Evolutionary conservation across 2,113 vertebrate genomes (phyloP), one percentile per base, ranked within the genome.

Genomic region (Suricata suricatta): DNA sequence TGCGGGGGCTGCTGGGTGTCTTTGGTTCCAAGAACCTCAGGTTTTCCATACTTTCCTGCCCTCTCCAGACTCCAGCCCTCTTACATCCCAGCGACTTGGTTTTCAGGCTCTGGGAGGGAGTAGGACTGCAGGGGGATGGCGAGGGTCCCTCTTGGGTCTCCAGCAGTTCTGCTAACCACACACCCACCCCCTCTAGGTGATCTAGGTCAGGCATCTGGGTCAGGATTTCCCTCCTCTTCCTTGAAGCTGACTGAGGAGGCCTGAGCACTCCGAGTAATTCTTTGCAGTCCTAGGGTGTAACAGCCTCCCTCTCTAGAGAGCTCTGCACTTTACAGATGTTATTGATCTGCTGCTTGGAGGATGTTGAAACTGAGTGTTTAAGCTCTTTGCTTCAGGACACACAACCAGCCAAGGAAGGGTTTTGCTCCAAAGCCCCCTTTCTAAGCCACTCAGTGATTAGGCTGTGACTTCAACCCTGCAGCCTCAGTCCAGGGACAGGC

Each of bases 341-440:
- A 92, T 44, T 72, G 96, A 96, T 95, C 83, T 85, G 44, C 74
- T 63, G 52, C 72, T 60, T 68, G 38, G 84, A 79, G 63, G 60
- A 95, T 74, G 60, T 63, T 82, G 92, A 79, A 95, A 68, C 82
- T 77, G 41, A 69, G 93, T 93, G 95, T 88, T 95, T 93, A 92
- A 97, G 90, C 94, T 86, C 1, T 95, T 96, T 95, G 60, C 84
- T 44, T n/a, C 47, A 52, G 74, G 54, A 87, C 71, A 52, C 31
- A 41, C 44, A 77, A 41, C 52, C 15, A 69, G 63, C 72, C 38
- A 35, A 69, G 90, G 79, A 77, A 93, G 84, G 47, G 21, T 50
- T 91, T 50, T 76, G n/a, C 63, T 94, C 21, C 44, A 1, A 4
- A 33, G 25, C 74, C 14, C 54, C 72, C 35, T 31, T 83, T 47